Evolutionary conservation across 2,888 invertebrate species (phyloP).

Genomic region (Caenorhabditis japonica): DNA sequence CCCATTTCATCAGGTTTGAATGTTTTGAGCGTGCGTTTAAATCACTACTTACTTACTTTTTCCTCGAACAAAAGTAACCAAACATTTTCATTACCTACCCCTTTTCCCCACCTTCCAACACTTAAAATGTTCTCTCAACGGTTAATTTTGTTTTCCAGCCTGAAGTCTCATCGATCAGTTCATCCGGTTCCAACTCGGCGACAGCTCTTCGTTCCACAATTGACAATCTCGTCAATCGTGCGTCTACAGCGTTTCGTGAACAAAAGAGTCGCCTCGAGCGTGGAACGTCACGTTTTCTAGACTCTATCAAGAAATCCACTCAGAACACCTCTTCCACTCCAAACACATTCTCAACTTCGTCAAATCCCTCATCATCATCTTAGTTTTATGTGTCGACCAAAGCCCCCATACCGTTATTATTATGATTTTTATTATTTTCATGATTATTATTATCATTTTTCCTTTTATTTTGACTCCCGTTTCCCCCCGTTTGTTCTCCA

Average conservation of each 20-base stretch:
- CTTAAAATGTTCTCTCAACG: background rate
- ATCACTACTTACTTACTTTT: no score
- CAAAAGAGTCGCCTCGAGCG: slow-evolving; percentile 37
- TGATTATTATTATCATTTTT: no score
- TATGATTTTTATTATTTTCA: no score
- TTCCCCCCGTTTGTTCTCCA: slow-evolving; percentile 1
- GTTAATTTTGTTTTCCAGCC: slow-evolving; percentile 24
- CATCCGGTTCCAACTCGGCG: slow-evolving; percentile 1
- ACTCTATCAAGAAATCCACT: slow-evolving; percentile 31
- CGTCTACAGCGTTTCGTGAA: slow-evolving; percentile 39
- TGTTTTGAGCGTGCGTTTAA: no score
- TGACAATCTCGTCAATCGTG: slow-evolving; percentile 28
- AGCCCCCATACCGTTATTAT: background rate
- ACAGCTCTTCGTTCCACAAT: slow-evolving; percentile 27
- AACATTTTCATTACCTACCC: no score
- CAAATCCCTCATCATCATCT: background rate
- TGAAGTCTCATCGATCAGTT: slow-evolving; percentile 28
- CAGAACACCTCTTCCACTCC: background rate
- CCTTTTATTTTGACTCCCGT: background rate
- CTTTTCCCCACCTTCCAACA: no score
- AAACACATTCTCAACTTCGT: background rate
- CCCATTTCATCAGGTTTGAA: background rate
- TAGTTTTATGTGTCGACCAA: slow-evolving; percentile 20
- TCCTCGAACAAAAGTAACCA: no score
- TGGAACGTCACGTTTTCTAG: slow-evolving; percentile 29